Evolutionary conservation across 1,140 invertebrate species (phyloP), one percentile per base, ranked within the genome.

Genomic region (Metaphire vulgaris): DNA sequence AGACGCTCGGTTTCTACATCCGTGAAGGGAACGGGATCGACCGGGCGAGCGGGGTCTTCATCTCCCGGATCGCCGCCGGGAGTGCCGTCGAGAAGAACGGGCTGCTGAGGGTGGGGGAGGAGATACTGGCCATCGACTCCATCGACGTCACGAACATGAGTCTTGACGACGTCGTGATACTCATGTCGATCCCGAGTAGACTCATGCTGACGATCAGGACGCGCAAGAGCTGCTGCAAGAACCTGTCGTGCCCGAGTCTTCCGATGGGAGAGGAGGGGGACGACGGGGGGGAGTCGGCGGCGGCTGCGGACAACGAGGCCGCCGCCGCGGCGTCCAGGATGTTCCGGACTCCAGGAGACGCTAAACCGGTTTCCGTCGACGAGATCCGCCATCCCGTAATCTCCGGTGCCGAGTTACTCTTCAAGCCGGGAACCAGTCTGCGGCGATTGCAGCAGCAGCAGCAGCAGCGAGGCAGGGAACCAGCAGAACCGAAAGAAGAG

Each of bases 71-170:
- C 87, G 97, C 96, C 21, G 84, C 85, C 74, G 85, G 86, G 71
- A 88, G 87, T n/a, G 87, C 88, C 66, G 88, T 98, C 64, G 96
- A 99, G 87, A 96, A 94, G 69, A 97, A 95, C 83, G 96, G 96
- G 66, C 95, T 96, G 84, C 87, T 99, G 71, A 92, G 94, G 87
- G 95, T 99, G 2, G 96, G 96, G n/a, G 97, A 99, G 87, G 97
- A 99, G 88, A 98, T 99, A 83, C 87, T 99, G 78, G 94, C 95
- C 2, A 95, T 99, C 41, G 99, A 99, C 88, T 89, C 97, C 82
- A 96, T 99, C 70, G 95, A 98, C 83, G 96, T 99, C 79, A 92
- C 93, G 74, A 91, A 93, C 81, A 99, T 99, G 95, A 95, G 93
- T 79, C 87, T 99, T 79, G 97, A 99, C 85, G 97, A 99, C 86